A percentile compares a stretch with the other conserved stretches of the same genome.
Conservation (phyloP, 2,888 invertebrate genomes). For the Epicampocera succincta region DNA sequence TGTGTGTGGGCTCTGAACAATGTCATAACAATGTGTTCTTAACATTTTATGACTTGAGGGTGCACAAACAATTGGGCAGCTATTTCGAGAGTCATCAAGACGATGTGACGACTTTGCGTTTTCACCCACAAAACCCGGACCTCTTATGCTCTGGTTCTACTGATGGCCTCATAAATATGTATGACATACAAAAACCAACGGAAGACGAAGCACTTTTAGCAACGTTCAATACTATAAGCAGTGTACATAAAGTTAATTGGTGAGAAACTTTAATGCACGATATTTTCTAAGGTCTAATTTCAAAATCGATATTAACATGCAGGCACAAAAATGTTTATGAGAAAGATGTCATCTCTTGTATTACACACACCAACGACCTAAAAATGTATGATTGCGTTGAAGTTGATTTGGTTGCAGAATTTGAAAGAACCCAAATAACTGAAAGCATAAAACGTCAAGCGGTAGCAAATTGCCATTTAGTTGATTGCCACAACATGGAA, state of each 20-base stretch:
- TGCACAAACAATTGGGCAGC: slow-evolving; percentile 85
- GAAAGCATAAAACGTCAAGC: slow-evolving; percentile 84
- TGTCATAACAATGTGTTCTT: slow-evolving; percentile 87
- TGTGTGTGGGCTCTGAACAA: slow-evolving; percentile 89
- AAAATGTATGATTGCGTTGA: slow-evolving; percentile 86
- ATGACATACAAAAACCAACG: slow-evolving; percentile 86
- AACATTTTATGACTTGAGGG: slow-evolving; percentile 90
- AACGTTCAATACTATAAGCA: slow-evolving; percentile 90
- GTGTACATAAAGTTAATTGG: slow-evolving; percentile 87
- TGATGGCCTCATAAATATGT: slow-evolving; percentile 93
- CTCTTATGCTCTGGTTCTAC: slow-evolving; percentile 88
- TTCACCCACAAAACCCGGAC: slow-evolving; percentile 87
- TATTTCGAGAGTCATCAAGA: slow-evolving; percentile 92
- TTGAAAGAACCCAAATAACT: slow-evolving; percentile 84
- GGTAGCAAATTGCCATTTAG: slow-evolving; percentile 85
- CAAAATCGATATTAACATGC: slow-evolving; percentile 10
- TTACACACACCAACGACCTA: slow-evolving; percentile 88
- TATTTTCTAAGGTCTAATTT: not conserved
- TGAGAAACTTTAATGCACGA: slow-evolving; percentile 47
- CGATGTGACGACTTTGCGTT: slow-evolving; percentile 89
- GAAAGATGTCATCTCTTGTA: slow-evolving; percentile 84
- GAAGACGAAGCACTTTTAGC: slow-evolving; percentile 92
- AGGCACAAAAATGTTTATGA: slow-evolving; percentile 79
- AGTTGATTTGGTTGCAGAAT: slow-evolving; percentile 84
- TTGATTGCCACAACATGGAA: slow-evolving; percentile 83